Evolutionary conservation across 1,140 invertebrate species (phyloP).

Genomic region (Drosophila mojavensis): DNA sequence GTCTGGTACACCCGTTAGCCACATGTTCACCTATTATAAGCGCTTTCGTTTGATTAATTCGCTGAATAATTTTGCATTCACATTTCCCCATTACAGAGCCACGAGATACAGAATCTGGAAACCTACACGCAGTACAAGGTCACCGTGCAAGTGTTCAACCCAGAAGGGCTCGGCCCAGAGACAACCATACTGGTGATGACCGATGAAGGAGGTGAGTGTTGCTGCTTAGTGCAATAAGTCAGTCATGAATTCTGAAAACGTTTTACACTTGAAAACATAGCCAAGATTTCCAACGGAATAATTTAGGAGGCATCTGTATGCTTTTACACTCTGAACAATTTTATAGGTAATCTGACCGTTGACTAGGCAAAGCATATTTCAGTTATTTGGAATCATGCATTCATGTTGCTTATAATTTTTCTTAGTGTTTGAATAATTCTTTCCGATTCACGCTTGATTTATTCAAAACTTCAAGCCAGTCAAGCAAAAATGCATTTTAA

Average conservation of each 20-base stretch:
- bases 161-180: slow-evolving; percentile 88
- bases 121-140: slow-evolving; percentile 91
- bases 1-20: no score
- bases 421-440: not conserved
- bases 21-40: not conserved
- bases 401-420: not conserved
- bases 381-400: no score
- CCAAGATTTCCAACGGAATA: not conserved
- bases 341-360: no score
- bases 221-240: no score
- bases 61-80: slow-evolving; percentile 48
- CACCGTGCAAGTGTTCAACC: slow-evolving; percentile 91
- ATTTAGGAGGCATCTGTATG: not conserved
- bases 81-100: slow-evolving; percentile 85
- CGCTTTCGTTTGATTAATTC: slow-evolving; percentile 21
- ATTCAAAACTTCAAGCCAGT: not conserved
- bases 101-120: slow-evolving; percentile 88
- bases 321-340: not conserved
- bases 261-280: not conserved
- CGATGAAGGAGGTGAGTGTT: slow-evolving; percentile 91
- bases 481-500: not conserved
- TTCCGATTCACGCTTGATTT: not conserved
- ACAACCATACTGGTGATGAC: slow-evolving; percentile 91
- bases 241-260: not conserved
- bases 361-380: no score